These are phyloP conservation scores for Pelobates fuscus DNA, from an alignment of 2,113 vertebrate species.

Conservation along the genomic window DNA sequence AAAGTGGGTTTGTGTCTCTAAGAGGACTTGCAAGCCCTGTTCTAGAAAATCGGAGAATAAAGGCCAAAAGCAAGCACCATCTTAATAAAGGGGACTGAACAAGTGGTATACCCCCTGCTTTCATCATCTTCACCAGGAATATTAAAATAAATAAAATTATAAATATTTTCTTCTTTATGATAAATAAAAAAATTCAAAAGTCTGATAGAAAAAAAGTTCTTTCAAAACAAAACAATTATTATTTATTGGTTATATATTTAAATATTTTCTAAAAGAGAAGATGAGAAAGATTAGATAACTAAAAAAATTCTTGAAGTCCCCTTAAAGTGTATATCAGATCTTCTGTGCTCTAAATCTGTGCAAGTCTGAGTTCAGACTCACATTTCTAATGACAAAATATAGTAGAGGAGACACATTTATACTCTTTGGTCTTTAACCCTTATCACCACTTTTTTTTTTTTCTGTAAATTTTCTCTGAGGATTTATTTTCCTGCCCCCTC, in stretches of 20 bases:
- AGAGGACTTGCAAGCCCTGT: constrained; percentile 16
- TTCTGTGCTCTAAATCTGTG: constrained; percentile 1
- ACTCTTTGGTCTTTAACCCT: constrained; percentile 48
- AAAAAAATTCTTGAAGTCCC: neutral
- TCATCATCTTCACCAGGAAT: neutral
- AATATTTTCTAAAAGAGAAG: neutral
- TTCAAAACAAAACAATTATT: neutral
- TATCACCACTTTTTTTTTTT: constrained; percentile 16
- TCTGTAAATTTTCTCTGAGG: constrained; percentile 30
- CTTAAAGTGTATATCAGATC: neutral
- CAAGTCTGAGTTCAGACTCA: constrained; percentile 35
- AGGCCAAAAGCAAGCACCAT: neutral
- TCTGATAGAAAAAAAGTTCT: neutral
- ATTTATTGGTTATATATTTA: constrained; percentile 8
- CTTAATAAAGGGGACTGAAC: neutral
- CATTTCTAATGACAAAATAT: constrained; percentile 42
- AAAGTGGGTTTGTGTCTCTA: constrained; percentile 46
- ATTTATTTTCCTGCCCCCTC: constrained; percentile 14
- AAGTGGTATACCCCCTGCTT: neutral
- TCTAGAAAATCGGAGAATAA: neutral
- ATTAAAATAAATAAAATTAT: too few relatives aligned
- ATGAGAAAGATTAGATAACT: neutral
- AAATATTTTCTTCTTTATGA: too few relatives aligned
- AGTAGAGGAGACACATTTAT: constrained; percentile 38
- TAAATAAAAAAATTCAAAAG: neutral